phyloP scores from a whole-genome alignment of 2,113 vertebrate genomes.

The Probosciger aterrimus region DNA sequence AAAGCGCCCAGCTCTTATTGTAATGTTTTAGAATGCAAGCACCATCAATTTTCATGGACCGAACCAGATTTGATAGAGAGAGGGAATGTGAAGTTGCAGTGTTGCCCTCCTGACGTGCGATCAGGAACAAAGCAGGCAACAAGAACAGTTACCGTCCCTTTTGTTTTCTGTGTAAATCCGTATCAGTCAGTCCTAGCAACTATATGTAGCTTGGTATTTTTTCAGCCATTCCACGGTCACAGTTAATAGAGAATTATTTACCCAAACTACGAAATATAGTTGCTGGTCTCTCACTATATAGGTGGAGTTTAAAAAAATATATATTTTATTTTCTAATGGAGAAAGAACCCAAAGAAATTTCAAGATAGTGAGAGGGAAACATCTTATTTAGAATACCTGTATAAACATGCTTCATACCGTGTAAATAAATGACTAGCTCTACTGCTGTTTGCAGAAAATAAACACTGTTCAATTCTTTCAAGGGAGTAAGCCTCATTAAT shows the following conservation, averaged over 20 bases:
- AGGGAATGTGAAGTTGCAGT: background rate
- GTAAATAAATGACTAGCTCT: background rate
- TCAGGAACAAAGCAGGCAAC: background rate
- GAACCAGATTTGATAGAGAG: background rate
- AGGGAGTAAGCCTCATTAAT: background rate
- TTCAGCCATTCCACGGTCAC: background rate
- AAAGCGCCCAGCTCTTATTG: background rate
- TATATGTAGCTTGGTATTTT: background rate
- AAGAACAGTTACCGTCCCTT: background rate
- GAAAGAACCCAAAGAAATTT: background rate
- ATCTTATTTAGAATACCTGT: background rate
- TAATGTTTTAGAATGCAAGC: background rate
- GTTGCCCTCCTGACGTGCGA: background rate
- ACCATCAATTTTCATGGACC: background rate
- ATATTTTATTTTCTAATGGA: background rate
- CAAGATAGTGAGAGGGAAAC: background rate
- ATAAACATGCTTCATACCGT: background rate
- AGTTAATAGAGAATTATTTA: background rate
- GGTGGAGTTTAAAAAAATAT: background rate
- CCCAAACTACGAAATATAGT: background rate
- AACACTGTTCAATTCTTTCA: background rate
- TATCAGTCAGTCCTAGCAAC: background rate
- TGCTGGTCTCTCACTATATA: background rate
- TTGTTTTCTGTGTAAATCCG: background rate
- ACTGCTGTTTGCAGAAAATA: background rate